phyloP scores from a whole-genome alignment of 2,113 vertebrate genomes.

The Conger conger region DNA sequence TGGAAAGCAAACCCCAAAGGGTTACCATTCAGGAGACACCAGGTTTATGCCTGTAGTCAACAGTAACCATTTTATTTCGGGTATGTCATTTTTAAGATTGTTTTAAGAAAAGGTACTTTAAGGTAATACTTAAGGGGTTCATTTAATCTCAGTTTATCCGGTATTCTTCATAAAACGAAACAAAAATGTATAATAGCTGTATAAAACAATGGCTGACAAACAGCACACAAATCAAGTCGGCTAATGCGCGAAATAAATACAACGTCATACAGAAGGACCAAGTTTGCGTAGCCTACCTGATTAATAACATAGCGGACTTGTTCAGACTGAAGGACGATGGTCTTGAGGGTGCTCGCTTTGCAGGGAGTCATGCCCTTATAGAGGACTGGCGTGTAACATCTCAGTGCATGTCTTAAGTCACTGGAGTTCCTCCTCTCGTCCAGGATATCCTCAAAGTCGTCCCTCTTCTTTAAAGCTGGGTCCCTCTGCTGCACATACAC shows the following conservation, averaged over 20 bases:
- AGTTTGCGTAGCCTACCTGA: slow-evolving; percentile 70
- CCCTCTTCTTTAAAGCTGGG: slow-evolving; percentile 81
- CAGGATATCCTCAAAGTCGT: slow-evolving; percentile 91
- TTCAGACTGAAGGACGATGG: slow-evolving; percentile 81
- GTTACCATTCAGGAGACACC: too few species aligned
- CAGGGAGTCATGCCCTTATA: slow-evolving; percentile 83
- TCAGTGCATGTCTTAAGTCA: slow-evolving; percentile 89
- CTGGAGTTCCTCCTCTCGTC: slow-evolving; percentile 88
- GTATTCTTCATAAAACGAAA: background rate
- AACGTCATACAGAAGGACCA: background rate
- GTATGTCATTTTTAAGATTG: too few species aligned
- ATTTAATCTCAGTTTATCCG: too few species aligned
- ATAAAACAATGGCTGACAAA: background rate
- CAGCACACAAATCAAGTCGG: background rate
- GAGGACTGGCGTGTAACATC: slow-evolving; percentile 81
- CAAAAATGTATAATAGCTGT: background rate
- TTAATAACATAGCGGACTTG: slow-evolving; percentile 81
- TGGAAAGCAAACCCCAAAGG: too few species aligned
- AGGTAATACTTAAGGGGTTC: too few species aligned
- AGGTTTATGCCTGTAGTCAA: too few species aligned
- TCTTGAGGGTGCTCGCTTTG: slow-evolving; percentile 76
- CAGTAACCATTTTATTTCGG: too few species aligned
- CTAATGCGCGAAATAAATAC: background rate
- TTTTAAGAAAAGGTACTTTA: too few species aligned
- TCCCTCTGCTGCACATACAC: slow-evolving; percentile 64